Percentiles rank a stretch among this genome's conserved stretches.
phyloP scores from a whole-genome alignment of 1,140 invertebrate species.

The Chrysomallon squamiferum region DNA sequence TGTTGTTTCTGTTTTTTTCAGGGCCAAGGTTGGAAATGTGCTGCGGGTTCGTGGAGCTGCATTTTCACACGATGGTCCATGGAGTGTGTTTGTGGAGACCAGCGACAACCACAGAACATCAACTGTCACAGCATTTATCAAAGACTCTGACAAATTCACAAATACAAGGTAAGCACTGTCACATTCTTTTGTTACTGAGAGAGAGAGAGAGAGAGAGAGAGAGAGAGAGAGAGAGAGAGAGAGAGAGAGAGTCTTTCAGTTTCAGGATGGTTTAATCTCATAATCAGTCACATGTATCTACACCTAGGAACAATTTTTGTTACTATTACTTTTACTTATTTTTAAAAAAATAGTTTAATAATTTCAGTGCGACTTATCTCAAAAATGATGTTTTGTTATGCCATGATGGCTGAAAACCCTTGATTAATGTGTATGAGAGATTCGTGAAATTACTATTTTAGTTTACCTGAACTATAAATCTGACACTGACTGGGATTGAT shows the following conservation, averaged over 20 bases:
- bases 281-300: too few species aligned
- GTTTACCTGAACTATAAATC: too few species aligned
- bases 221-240: background rate
- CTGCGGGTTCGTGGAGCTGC: conserved; percentile 82
- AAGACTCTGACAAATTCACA: conserved; percentile 29
- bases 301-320: too few species aligned
- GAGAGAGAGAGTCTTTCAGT: background rate
- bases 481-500: too few species aligned
- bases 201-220: conserved; percentile 1
- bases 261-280: background rate
- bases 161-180: conserved; percentile 35
- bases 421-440: too few species aligned
- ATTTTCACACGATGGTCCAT: conserved; percentile 72
- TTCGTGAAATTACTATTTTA: too few species aligned
- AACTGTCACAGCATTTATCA: conserved; percentile 79
- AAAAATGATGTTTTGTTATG: too few species aligned
- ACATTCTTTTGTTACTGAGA: background rate
- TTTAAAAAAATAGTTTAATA: too few species aligned
- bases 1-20: too few species aligned
- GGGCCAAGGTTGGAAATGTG: conserved; percentile 85
- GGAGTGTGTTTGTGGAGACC: conserved; percentile 84
- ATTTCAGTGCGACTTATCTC: too few species aligned
- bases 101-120: conserved; percentile 83
- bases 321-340: too few species aligned
- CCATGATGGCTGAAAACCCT: too few species aligned